Evolutionary conservation across 1,140 invertebrate species (phyloP).

Genomic region (Pteromalus puparum): DNA sequence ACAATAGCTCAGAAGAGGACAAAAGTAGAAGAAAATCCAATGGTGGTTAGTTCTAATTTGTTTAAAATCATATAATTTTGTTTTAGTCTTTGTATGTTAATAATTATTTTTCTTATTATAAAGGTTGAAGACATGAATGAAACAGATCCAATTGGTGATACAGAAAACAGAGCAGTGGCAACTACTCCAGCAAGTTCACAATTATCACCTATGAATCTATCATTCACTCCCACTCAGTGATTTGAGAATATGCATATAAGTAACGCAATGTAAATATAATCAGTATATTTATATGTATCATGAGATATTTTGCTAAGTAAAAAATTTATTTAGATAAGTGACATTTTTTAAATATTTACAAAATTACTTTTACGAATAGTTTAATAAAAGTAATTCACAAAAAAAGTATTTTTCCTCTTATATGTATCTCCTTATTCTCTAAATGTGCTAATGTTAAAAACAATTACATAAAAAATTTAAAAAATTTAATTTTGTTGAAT

Average conservation of each 20-base stretch:
- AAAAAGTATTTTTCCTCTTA: neutral
- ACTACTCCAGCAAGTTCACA: slow-evolving; percentile 68
- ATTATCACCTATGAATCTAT: slow-evolving; percentile 72
- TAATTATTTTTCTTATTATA: slow-evolving; percentile 46
- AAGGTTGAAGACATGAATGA: slow-evolving; percentile 74
- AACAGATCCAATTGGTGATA: slow-evolving; percentile 69
- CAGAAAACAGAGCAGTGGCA: slow-evolving; percentile 54
- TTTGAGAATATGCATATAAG: neutral
- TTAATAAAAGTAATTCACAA: neutral
- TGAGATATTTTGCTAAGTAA: too few species aligned
- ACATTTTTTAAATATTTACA: neutral
- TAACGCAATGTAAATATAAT: neutral
- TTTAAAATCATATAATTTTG: neutral
- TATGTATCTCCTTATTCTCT: neutral
- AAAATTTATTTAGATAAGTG: neutral
- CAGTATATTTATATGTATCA: too few species aligned
- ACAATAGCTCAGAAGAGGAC: slow-evolving; percentile 84
- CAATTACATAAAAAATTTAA: too few species aligned
- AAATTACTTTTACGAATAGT: neutral
- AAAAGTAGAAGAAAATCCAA: slow-evolving; percentile 74
- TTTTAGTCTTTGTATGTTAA: neutral
- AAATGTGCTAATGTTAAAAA: too few species aligned
- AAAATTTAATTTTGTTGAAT: too few species aligned
- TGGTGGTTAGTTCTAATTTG: slow-evolving; percentile 69
- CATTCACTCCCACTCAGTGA: slow-evolving; percentile 67